These are phyloP conservation scores for Ostrea edulis DNA, from an alignment of 1,140 invertebrate species.

Conservation along the genomic window DNA sequence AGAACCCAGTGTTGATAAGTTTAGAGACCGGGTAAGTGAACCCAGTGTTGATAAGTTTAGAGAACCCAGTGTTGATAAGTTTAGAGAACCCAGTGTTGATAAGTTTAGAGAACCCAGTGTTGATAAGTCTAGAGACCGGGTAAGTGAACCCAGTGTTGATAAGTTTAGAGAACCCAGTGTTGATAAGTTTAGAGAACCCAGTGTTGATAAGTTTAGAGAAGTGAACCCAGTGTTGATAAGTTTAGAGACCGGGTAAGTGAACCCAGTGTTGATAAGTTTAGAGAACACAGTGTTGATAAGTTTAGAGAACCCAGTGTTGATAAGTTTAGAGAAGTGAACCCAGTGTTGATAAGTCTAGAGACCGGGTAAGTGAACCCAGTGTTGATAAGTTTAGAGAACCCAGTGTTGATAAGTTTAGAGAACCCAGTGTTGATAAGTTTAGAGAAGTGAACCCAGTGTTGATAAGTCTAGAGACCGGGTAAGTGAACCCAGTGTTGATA, in stretches of 20 bases:
- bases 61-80: background rate
- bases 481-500: background rate
- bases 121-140: background rate
- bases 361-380: background rate
- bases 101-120: background rate
- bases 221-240: background rate
- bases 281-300: background rate
- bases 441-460: background rate
- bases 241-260: conserved; percentile 6
- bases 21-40: conserved; percentile 1
- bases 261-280: background rate
- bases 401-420: background rate
- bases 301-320: background rate
- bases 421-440: background rate
- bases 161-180: conserved; percentile 7
- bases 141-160: background rate
- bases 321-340: background rate
- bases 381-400: background rate
- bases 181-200: background rate
- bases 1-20: background rate
- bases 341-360: background rate
- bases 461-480: background rate
- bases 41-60: too few species aligned
- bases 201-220: background rate
- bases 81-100: background rate